phyloP scores from a whole-genome alignment of 2,888 invertebrate species.

The Lithosia quadra region DNA sequence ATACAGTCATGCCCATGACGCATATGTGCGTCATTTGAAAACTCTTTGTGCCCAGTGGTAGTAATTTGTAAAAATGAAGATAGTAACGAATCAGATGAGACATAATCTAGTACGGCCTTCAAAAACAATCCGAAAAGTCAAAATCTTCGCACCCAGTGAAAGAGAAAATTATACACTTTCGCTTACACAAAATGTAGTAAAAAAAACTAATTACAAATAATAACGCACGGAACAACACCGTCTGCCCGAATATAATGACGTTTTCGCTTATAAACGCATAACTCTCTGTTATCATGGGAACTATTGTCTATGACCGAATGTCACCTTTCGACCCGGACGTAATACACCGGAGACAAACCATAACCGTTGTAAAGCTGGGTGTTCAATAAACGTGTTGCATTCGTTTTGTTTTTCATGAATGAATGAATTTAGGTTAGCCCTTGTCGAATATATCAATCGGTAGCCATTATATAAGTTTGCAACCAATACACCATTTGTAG shows the following conservation, averaged over 20 bases:
- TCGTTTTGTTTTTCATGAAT: background rate
- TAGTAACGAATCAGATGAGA: too few relatives aligned
- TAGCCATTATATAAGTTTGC: background rate
- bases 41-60: too few relatives aligned
- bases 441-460: background rate
- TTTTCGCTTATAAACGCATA: slow-evolving; percentile 18
- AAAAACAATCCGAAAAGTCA: background rate
- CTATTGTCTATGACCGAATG: slow-evolving; percentile 32
- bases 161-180: slow-evolving; percentile 23
- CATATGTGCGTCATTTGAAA: too few relatives aligned
- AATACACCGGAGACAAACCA: slow-evolving; percentile 33
- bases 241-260: slow-evolving; percentile 13
- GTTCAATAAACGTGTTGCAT: background rate
- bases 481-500: background rate
- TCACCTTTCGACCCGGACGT: slow-evolving; percentile 50
- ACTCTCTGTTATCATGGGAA: slow-evolving; percentile 21
- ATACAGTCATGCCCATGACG: too few relatives aligned
- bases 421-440: background rate
- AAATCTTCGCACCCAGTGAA: slow-evolving; percentile 7
- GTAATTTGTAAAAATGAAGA: too few relatives aligned
- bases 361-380: slow-evolving; percentile 13
- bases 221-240: slow-evolving; percentile 9
- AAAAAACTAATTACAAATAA: slow-evolving; percentile 21
- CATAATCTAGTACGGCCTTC: background rate
- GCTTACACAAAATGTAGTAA: slow-evolving; percentile 6